Base-by-base conservation (phyloP, 1,140 invertebrate species). In the Oedothorax gibbosus region DNA sequence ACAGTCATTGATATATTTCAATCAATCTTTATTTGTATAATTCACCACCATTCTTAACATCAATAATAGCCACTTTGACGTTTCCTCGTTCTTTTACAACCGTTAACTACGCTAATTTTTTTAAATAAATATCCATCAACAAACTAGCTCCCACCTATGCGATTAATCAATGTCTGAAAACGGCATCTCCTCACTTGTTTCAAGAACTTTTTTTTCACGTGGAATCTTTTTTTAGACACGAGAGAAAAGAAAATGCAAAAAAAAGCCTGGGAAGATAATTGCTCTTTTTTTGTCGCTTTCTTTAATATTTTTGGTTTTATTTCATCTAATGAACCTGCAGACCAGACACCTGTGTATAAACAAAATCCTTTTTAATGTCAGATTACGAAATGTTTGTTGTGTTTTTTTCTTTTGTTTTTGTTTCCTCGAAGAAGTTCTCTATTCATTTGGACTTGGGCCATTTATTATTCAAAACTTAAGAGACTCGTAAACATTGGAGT, bases 141-240 rank as follows among this genome's bases (percentile, higher is more conserved):
- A 71, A 71, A 71, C 15, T 53, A 53, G 54, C 68, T 54, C 54
- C 68, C 50, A 8, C 14, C 35, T 35, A 35, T 53, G 68, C 49
- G n/a, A 71, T 71, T 51, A 71, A 71, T 71, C 68, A 71, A 71
- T 51, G 49, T 71, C 68, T 71, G 54, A 71, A 71, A 71, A 71
- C 50, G 68, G 50, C 15, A 71, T 71, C 68, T 53, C 50, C 49
- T 53, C 68, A 53, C 49, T 53, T 51, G 68, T 53, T 71, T 71
- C 51, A 71, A 71, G 20, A 49, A 53, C 68, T 71, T 69, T 50
- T 68, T 21, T 68, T 71, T 71, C 50, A 20, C 50, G 20, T 71
- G 12, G 54, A 71, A 71, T 71, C 68, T 71, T 54, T 71, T 51
- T 51, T 51, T n/a, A 71, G 68, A 51, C 68, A 71, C 68, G 21